Evolutionary conservation across 2,888 invertebrate genomes (phyloP), one percentile per base, ranked within the genome.

Genomic region (Chelonus formosanus): DNA sequence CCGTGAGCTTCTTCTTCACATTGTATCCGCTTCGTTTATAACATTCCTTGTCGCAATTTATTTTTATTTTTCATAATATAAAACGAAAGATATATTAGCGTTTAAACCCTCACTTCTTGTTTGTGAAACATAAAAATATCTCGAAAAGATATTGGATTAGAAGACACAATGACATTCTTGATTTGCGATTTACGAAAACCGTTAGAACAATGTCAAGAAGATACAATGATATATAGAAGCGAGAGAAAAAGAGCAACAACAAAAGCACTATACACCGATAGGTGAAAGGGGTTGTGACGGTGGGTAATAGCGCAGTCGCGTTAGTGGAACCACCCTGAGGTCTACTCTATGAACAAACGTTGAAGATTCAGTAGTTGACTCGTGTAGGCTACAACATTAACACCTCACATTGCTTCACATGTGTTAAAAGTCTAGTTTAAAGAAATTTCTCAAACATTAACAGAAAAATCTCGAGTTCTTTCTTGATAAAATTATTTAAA

Each of bases 181-280:
- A 79, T 78, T 76, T 74, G 74, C 74, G 75, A 73, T 78, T 78
- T 78, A 79, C 78, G 78, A 79, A 80, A 80, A 72, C 75, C 78
- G 6, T 76, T 75, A 66, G 71, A 71, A 70, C 68, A 75, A 77
- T 76, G 75, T 78, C 75, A 78, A 80, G 78, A 44, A 69, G 77
- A 79, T 78, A 76, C 74, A 74, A 75, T 75, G 77, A 80, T 76
- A 75, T 73, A 77, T 77, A 73, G 70, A 60, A 67, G 68, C 47
- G 65, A 52, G 58, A 57, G 32, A 50, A 43, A 52, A 65, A 35
- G 48, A 56, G 53, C 43, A 35, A 63, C 52, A 4, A 32, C 10
- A 6, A 59, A 50, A 53, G 43, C 2, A 48, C 20, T 20, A 20
- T 20, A 53, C 6, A 52, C 32, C 8, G 43, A 34, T 3, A 43